These are phyloP conservation scores for Phoxinus dragarum DNA, from an alignment of 2,797 vertebrate species.

Conservation along the genomic window DNA sequence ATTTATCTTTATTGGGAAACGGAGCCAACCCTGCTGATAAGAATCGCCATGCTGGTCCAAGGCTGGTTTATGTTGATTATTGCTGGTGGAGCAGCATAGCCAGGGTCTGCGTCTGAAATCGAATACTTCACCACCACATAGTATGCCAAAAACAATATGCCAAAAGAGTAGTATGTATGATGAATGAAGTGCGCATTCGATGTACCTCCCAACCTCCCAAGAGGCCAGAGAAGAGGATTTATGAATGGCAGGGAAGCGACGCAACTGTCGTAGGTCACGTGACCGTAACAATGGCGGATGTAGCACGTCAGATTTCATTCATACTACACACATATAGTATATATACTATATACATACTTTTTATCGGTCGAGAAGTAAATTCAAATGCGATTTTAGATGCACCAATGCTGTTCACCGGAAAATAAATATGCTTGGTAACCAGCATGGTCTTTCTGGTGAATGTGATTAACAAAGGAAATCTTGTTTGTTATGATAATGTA, in stretches of 20 bases:
- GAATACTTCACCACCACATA: background rate
- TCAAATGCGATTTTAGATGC: background rate
- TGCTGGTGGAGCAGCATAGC: background rate
- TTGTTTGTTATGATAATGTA: slow-evolving; percentile 8
- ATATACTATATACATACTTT: background rate
- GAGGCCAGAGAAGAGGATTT: background rate
- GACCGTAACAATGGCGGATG: background rate
- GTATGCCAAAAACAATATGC: background rate
- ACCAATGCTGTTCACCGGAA: background rate
- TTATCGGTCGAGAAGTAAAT: background rate
- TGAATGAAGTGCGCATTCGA: background rate
- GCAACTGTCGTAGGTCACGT: background rate
- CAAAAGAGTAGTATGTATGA: background rate
- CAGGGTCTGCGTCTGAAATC: background rate
- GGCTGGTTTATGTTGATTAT: background rate
- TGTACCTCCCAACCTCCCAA: background rate
- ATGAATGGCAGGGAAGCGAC: background rate
- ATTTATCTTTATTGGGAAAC: slow-evolving; percentile 68
- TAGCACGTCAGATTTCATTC: background rate
- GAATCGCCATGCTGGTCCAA: background rate
- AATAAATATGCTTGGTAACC: background rate
- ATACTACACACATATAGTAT: background rate
- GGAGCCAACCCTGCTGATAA: slow-evolving; percentile 12
- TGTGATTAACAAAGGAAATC: slow-evolving; percentile 9
- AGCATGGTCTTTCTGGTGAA: slow-evolving; percentile 7